A percentile compares a stretch with the other conserved stretches of the same genome.
Evolutionary conservation across 2,113 vertebrate species (phyloP).

Genomic region (Isurus oxyrinchus): DNA sequence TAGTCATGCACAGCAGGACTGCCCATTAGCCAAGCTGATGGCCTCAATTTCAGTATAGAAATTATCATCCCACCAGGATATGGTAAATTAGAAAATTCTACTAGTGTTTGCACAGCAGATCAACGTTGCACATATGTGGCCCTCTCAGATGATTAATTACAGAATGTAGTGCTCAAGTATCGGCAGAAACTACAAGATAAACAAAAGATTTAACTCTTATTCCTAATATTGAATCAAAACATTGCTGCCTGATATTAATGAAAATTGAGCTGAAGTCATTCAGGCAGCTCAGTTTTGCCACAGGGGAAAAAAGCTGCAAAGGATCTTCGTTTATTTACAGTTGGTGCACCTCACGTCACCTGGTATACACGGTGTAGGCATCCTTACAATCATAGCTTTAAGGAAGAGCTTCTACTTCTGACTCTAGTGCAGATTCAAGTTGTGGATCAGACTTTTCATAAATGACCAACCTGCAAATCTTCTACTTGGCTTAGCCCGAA

Average conservation of each 20-base stretch:
- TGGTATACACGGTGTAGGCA: neutral
- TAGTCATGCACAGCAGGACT: conserved; percentile 48
- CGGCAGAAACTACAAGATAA: conserved; percentile 28
- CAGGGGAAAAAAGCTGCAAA: neutral
- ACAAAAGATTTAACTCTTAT: conserved; percentile 13
- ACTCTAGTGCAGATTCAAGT: neutral
- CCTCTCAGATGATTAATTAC: conserved; percentile 40
- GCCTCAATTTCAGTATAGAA: conserved; percentile 49
- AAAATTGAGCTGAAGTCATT: neutral
- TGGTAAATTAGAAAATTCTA: conserved; percentile 45
- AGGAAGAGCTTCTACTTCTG: neutral
- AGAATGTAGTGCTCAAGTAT: conserved; percentile 21
- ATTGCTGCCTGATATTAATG: neutral
- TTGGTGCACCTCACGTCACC: neutral
- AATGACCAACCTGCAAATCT: neutral
- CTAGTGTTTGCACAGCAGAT: conserved; percentile 44
- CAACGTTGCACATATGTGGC: conserved; percentile 40
- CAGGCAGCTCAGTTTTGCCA: neutral
- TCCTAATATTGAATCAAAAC: neutral
- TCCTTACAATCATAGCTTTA: neutral
- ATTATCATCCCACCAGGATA: conserved; percentile 46
- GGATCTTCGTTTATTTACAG: neutral
- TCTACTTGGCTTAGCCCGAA: neutral
- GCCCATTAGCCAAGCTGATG: conserved; percentile 45
- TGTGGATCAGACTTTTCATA: neutral